A percentile compares a stretch with the other conserved stretches of the same genome.
phyloP scores from a whole-genome alignment of 2,888 invertebrate species.

The Cetonia aurata region DNA sequence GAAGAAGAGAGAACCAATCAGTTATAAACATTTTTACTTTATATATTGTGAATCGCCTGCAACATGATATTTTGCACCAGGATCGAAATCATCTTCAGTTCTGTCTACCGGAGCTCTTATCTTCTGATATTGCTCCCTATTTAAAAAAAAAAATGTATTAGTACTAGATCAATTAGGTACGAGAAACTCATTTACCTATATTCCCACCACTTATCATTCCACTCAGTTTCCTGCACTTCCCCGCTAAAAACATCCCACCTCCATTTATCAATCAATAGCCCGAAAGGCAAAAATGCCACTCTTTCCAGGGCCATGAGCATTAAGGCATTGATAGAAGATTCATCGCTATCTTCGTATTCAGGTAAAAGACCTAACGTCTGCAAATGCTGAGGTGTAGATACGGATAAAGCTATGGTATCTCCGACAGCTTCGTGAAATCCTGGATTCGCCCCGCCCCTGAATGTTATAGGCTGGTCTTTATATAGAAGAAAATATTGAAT shows the following conservation, averaged over 20 bases:
- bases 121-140: conserved; percentile 62
- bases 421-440: conserved; percentile 76
- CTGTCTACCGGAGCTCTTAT: conserved; percentile 62
- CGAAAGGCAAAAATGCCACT: conserved; percentile 70
- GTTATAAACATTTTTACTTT: conserved; percentile 55
- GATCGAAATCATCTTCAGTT: conserved; percentile 65
- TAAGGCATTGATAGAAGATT: conserved; percentile 66
- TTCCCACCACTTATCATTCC: conserved; percentile 66
- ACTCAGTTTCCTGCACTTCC: conserved; percentile 61
- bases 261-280: conserved; percentile 71
- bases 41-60: conserved; percentile 66
- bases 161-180: neutral
- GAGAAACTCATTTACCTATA: conserved; percentile 49
- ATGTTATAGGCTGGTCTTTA: conserved; percentile 68
- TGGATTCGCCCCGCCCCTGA: conserved; percentile 69
- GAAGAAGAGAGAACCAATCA: no score
- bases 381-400: conserved; percentile 69
- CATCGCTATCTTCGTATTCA: conserved; percentile 62
- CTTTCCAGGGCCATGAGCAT: conserved; percentile 66
- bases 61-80: conserved; percentile 67
- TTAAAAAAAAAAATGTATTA: neutral
- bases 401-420: conserved; percentile 72
- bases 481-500: conserved; percentile 76
- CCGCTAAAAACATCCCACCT: conserved; percentile 70
- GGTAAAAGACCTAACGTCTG: conserved; percentile 64